Conservation (phyloP, 2,888 invertebrate species). For the Tetragonisca angustula region DNA sequence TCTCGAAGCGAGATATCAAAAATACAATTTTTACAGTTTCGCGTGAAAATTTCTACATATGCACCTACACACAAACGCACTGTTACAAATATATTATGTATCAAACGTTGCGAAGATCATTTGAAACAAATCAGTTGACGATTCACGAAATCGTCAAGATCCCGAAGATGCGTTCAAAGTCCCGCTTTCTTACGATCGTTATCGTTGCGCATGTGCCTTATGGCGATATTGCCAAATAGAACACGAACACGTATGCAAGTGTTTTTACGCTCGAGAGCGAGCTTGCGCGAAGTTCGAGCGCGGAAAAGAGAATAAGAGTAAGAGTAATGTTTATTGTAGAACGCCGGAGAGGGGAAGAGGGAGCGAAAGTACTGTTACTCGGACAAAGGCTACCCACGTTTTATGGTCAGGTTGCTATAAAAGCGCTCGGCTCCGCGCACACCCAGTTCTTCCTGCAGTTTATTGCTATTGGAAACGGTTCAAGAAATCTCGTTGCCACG, state of each 20-base stretch:
- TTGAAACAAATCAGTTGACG: too few species aligned
- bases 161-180: neutral
- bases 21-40: too few species aligned
- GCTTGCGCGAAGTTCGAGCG: too few species aligned
- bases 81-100: too few species aligned
- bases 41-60: too few species aligned
- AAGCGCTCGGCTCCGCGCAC: slow-evolving; percentile 56
- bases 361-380: slow-evolving; percentile 65
- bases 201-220: too few species aligned
- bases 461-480: slow-evolving; percentile 67
- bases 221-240: neutral
- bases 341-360: slow-evolving; percentile 31
- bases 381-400: slow-evolving; percentile 68
- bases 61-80: too few species aligned
- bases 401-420: slow-evolving; percentile 66
- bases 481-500: slow-evolving; percentile 58
- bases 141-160: neutral
- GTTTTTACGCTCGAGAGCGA: neutral
- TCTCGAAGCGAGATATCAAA: too few species aligned
- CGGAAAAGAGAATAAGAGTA: slow-evolving; percentile 40
- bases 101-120: too few species aligned
- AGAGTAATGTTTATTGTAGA: slow-evolving; percentile 57
- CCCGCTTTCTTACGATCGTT: neutral
- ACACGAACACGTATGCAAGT: neutral
- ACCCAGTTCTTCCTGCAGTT: slow-evolving; percentile 67